Evolutionary conservation across 2,113 vertebrate species (phyloP).

Genomic region (Riparia riparia): DNA sequence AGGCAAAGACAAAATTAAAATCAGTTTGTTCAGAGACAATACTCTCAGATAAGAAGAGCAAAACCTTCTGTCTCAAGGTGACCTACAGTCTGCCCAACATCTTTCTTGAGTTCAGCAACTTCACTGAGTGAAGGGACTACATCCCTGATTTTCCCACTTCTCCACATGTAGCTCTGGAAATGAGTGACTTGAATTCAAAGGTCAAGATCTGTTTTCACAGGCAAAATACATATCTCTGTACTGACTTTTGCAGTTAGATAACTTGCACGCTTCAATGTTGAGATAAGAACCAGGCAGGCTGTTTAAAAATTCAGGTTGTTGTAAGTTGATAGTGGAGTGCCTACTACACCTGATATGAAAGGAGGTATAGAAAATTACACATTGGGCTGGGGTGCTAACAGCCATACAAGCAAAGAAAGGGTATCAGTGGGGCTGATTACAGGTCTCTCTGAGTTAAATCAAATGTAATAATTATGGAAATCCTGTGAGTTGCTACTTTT

Average conservation of each 20-base stretch:
- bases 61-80: constrained; percentile 10
- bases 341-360: neutral
- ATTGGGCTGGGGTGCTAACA: neutral
- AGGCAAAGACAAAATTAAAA: neutral
- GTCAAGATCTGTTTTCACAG: constrained; percentile 45
- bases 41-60: neutral
- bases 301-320: constrained; percentile 39
- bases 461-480: neutral
- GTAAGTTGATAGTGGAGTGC: constrained; percentile 19
- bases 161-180: neutral
- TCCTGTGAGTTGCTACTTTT: neutral
- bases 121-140: neutral
- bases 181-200: constrained; percentile 35
- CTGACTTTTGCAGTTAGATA: neutral
- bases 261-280: neutral
- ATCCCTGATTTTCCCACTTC: neutral
- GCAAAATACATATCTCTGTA: constrained; percentile 20
- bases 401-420: neutral
- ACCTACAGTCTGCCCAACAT: neutral
- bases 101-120: neutral
- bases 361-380: neutral
- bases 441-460: neutral
- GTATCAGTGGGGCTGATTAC: neutral
- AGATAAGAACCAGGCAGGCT: constrained; percentile 23
- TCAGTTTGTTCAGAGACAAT: neutral